phyloP scores from a whole-genome alignment of 2,888 invertebrate species.

The Rutpela maculata region DNA sequence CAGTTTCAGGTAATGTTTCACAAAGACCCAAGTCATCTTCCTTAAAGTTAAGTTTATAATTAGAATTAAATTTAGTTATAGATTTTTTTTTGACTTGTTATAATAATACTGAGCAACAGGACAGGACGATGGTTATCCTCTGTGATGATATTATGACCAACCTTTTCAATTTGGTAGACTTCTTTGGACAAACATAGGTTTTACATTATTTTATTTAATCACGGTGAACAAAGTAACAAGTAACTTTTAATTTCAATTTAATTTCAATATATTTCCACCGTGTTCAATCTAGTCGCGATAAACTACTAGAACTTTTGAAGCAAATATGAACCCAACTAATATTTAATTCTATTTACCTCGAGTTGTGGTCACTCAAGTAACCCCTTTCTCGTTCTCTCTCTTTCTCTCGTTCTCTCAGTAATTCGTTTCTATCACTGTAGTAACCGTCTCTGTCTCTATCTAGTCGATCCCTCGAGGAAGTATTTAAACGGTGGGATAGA shows the following conservation, averaged over 20 bases:
- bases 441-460: constrained; percentile 87
- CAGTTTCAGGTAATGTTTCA: too few species aligned
- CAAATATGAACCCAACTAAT: not conserved
- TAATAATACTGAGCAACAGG: too few species aligned
- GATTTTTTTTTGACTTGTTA: too few species aligned
- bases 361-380: constrained; percentile 88
- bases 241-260: not conserved
- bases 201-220: too few species aligned
- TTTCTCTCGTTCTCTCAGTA: constrained; percentile 85
- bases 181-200: too few species aligned
- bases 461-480: constrained; percentile 79
- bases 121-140: too few species aligned
- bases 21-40: too few species aligned
- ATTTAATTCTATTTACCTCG: constrained; percentile 76
- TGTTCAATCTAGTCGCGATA: not conserved
- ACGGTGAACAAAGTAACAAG: too few species aligned
- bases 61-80: too few species aligned
- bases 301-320: not conserved
- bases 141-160: too few species aligned
- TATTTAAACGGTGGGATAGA: constrained; percentile 83
- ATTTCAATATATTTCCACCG: not conserved
- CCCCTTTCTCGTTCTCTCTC: constrained; percentile 80
- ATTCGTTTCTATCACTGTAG: constrained; percentile 92
- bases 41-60: too few species aligned
- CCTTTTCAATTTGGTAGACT: too few species aligned